Conservation (phyloP, 2,888 invertebrate species). For the Philhelius pedissequus region DNA sequence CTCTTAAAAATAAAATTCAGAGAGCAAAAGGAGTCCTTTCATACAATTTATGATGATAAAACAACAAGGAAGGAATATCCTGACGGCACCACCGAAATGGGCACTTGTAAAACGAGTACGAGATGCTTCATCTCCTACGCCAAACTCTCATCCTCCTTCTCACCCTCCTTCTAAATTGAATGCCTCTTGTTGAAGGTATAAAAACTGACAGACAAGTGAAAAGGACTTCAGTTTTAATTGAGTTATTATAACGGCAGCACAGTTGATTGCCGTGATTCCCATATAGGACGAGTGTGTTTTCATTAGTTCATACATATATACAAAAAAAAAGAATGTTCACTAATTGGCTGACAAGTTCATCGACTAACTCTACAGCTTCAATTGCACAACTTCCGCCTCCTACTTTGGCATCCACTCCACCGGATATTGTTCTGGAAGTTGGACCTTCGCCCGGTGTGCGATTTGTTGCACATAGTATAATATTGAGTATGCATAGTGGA, state of each 20-base stretch:
- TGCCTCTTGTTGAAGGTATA: constrained; percentile 72
- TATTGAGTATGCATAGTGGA: constrained; percentile 85
- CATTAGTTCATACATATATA: too few species aligned
- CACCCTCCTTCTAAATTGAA: constrained; percentile 31
- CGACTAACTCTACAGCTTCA: constrained; percentile 62
- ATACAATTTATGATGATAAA: constrained; percentile 54
- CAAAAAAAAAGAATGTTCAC: constrained; percentile 76
- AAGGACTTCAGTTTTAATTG: constrained; percentile 77
- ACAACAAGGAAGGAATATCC: constrained; percentile 19
- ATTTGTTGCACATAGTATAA: constrained; percentile 84
- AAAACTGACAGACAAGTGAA: constrained; percentile 75
- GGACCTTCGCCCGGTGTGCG: constrained; percentile 82
- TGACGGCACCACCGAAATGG: constrained; percentile 33
- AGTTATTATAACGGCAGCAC: constrained; percentile 72
- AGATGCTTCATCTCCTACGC: constrained; percentile 13
- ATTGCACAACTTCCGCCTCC: constrained; percentile 63
- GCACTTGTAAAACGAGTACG: constrained; percentile 52
- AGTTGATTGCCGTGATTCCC: constrained; percentile 28
- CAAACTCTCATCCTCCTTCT: not conserved
- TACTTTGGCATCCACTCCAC: constrained; percentile 76
- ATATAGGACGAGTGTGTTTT: constrained; percentile 14
- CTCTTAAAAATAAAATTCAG: constrained; percentile 19
- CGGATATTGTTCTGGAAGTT: constrained; percentile 84
- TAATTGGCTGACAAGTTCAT: constrained; percentile 78
- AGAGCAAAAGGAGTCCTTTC: constrained; percentile 35